phyloP scores from a whole-genome alignment of 1,140 invertebrate species.

The Dreissena rostriformis region DNA sequence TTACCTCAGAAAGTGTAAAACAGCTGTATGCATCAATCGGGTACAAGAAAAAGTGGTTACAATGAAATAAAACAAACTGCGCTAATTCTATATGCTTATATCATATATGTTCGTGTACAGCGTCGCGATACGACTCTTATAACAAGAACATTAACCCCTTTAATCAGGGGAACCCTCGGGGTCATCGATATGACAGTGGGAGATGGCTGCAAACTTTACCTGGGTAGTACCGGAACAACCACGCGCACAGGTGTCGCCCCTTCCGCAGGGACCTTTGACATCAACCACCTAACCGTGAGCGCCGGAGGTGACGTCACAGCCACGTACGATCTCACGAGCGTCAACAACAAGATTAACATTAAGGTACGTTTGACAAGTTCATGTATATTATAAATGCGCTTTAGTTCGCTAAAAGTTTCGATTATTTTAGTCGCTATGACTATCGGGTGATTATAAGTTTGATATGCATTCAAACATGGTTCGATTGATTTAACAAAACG shows the following conservation, averaged over 20 bases:
- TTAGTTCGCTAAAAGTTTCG: neutral
- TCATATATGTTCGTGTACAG: neutral
- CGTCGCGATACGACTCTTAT: neutral
- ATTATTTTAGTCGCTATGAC: neutral
- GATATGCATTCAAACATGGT: no score
- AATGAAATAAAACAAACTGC: no score
- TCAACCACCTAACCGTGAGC: conserved; percentile 63
- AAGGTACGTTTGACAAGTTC: neutral
- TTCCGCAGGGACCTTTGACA: conserved; percentile 48
- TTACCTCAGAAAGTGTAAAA: neutral
- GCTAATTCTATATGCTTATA: no score
- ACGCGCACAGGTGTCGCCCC: conserved; percentile 39
- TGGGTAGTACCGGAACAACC: conserved; percentile 61
- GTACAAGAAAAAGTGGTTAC: no score
- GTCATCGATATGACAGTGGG: conserved; percentile 66
- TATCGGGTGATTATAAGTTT: no score
- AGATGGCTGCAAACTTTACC: conserved; percentile 63
- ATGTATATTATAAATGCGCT: neutral
- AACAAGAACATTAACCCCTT: neutral
- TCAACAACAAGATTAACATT: conserved; percentile 28
- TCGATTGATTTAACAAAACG: no score
- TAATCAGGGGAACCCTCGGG: conserved; percentile 66
- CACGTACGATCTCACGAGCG: conserved; percentile 57
- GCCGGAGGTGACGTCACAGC: conserved; percentile 71
- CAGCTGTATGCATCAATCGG: no score